Percentiles rank a stretch among this genome's conserved stretches.
phyloP scores from a whole-genome alignment of 92 coral and sea anemone species.

The Bergia sp. region DNA sequence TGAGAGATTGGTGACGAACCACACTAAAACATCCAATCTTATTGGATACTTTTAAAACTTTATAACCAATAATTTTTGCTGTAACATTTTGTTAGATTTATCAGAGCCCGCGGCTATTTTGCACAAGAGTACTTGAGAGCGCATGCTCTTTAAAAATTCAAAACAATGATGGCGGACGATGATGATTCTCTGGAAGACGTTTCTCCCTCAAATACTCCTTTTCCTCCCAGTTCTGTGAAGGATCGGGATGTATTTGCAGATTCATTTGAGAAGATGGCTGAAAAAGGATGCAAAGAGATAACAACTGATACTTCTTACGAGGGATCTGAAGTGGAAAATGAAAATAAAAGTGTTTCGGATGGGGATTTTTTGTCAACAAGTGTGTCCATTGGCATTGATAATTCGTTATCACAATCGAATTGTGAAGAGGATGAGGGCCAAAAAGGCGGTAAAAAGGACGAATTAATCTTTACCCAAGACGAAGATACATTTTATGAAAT shows the following conservation, averaged over 20 bases:
- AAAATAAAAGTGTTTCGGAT: neutral
- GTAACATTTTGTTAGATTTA: neutral
- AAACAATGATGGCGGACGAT: slow-evolving; percentile 39
- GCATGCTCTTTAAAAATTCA: slow-evolving; percentile 16
- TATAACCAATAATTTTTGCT: neutral
- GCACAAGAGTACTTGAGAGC: neutral
- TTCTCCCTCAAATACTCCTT: slow-evolving; percentile 25
- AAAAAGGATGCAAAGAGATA: neutral
- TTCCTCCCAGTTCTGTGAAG: slow-evolving; percentile 11
- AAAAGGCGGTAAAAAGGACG: neutral
- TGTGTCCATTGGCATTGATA: neutral
- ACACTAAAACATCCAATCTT: neutral
- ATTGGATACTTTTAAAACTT: slow-evolving; percentile 4
- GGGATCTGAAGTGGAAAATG: slow-evolving; percentile 1
- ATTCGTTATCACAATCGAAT: neutral
- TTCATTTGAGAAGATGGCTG: slow-evolving; percentile 4
- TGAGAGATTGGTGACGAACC: slow-evolving; percentile 56
- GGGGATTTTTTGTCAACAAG: neutral
- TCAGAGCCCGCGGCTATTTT: neutral
- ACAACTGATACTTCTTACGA: neutral
- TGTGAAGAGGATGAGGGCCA: neutral
- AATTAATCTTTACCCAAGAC: neutral
- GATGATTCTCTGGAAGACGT: slow-evolving; percentile 3
- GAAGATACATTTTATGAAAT: neutral
- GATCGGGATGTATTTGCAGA: slow-evolving; percentile 22